phyloP scores from a whole-genome alignment of 2,797 vertebrate genomes.

The Protonibea diacanthus region DNA sequence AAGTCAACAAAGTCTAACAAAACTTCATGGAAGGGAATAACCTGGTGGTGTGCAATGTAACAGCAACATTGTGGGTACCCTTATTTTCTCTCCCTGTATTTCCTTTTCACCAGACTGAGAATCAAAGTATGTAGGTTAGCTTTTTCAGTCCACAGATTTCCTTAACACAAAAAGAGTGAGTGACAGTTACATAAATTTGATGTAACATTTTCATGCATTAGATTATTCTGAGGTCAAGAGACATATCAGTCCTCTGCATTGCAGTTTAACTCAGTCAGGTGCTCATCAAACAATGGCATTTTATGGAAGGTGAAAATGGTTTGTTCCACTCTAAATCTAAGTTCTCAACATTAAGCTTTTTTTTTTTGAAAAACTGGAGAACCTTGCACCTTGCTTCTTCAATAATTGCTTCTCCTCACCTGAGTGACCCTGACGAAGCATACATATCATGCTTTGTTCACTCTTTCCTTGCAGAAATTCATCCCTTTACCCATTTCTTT shows the following conservation, averaged over 20 bases:
- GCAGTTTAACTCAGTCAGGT: background rate
- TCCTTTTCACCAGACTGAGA: background rate
- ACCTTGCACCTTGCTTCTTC: background rate
- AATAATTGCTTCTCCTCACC: background rate
- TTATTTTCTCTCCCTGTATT: background rate
- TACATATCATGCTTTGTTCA: background rate
- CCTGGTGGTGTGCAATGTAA: background rate
- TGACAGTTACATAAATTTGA: background rate
- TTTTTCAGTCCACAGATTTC: background rate
- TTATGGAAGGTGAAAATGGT: background rate
- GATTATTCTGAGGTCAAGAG: background rate
- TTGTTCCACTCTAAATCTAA: background rate
- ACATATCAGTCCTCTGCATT: background rate
- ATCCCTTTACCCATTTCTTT: background rate
- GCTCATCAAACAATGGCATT: background rate
- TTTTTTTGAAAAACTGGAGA: no score
- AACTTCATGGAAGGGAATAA: slow-evolving; percentile 35
- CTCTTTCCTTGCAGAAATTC: no score
- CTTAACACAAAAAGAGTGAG: background rate
- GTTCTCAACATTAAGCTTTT: background rate
- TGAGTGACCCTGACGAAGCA: background rate
- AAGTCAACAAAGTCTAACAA: slow-evolving; percentile 27
- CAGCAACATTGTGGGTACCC: background rate
- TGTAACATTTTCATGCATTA: background rate
- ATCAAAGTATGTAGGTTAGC: background rate